Conservation (phyloP, 2,888 invertebrate genomes). For the Cybosia mesomella region DNA sequence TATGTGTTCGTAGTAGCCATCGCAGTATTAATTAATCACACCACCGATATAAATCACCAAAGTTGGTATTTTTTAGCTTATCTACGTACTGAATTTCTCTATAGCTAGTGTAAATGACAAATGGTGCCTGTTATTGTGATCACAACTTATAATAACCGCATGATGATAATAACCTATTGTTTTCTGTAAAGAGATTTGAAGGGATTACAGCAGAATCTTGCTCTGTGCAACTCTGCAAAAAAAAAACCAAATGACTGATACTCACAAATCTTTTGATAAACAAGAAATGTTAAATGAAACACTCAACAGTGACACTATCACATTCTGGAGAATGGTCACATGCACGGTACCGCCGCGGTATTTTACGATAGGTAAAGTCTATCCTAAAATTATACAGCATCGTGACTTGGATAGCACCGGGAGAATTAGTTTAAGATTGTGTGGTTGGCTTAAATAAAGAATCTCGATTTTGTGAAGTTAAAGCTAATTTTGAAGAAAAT, state of each 20-base stretch:
- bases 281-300: not conserved
- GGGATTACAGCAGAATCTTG: not conserved
- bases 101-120: not conserved
- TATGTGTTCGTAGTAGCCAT: no score
- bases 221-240: no score
- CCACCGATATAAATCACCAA: not conserved
- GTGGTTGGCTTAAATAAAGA: not conserved
- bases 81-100: not conserved
- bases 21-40: not conserved
- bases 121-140: not conserved
- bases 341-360: no score
- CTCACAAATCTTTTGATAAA: not conserved
- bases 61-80: not conserved
- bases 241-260: not conserved
- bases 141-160: not conserved
- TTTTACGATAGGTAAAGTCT: not conserved
- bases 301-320: no score
- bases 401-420: not conserved
- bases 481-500: not conserved
- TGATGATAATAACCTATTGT: not conserved
- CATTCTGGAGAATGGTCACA: no score
- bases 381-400: not conserved
- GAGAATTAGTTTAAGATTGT: not conserved
- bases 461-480: not conserved
- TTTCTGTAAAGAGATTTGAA: conserved; percentile 4